Conservation (phyloP, 1,140 invertebrate species). For the Drosophila triauraria region DNA sequence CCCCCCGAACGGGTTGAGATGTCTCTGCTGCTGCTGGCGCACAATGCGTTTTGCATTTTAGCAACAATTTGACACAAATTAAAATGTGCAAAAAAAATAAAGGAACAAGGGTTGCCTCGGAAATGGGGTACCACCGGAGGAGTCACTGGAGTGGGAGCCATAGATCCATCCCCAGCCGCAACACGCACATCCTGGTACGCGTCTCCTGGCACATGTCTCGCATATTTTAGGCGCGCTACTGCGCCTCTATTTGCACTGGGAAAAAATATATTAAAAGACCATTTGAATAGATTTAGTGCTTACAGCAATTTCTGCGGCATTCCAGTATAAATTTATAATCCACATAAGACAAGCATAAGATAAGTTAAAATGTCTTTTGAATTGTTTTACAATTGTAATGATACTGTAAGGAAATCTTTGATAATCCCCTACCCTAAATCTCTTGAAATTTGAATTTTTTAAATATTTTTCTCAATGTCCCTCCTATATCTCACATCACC, state of each 20-base stretch:
- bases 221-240: slow-evolving; percentile 61
- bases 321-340: too few species aligned
- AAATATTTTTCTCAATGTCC: neutral
- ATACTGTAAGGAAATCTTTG: neutral
- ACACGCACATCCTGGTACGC: slow-evolving; percentile 38
- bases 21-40: slow-evolving; percentile 34
- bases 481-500: neutral
- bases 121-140: neutral
- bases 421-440: too few species aligned
- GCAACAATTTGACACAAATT: slow-evolving; percentile 83
- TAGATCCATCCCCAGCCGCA: slow-evolving; percentile 25
- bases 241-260: neutral
- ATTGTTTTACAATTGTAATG: too few species aligned
- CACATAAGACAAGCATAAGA: too few species aligned
- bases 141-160: slow-evolving; percentile 22
- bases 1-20: slow-evolving; percentile 15
- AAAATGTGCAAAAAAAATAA: slow-evolving; percentile 65
- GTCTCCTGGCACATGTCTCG: slow-evolving; percentile 64
- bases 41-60: slow-evolving; percentile 83
- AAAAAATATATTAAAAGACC: neutral
- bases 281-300: too few species aligned
- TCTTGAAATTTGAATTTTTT: neutral
- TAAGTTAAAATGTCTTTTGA: too few species aligned
- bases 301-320: too few species aligned
- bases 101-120: slow-evolving; percentile 6